phyloP scores from a whole-genome alignment of 35 echinoderm and acorn worm species.

The Ophiothrix spiculata region DNA sequence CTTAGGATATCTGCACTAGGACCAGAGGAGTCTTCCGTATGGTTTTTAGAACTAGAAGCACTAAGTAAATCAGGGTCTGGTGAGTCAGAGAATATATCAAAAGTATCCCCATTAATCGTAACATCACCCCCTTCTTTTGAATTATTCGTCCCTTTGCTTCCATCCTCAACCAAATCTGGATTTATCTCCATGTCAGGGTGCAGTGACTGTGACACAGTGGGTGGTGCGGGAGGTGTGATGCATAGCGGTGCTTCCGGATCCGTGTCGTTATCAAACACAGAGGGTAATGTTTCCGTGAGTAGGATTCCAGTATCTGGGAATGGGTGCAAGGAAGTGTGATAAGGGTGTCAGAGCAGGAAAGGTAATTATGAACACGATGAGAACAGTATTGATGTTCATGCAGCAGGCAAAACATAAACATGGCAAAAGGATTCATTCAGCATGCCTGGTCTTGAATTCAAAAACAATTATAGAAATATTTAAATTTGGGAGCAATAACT shows the following conservation, averaged over 20 bases:
- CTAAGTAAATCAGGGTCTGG: too few species aligned
- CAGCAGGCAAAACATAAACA: too few species aligned
- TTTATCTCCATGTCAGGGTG: not conserved
- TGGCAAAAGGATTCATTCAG: too few species aligned
- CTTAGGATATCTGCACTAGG: not conserved
- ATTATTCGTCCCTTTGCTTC: not conserved
- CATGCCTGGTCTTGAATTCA: too few species aligned
- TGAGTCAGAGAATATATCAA: not conserved
- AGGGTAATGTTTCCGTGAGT: not conserved
- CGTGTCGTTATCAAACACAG: slow-evolving; percentile 4
- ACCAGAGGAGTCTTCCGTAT: not conserved
- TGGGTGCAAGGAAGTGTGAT: not conserved
- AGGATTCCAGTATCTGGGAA: not conserved
- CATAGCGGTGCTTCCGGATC: not conserved
- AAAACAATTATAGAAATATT: too few species aligned
- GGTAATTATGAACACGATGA: too few species aligned
- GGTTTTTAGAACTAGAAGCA: not conserved
- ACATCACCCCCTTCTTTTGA: not conserved
- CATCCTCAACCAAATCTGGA: not conserved
- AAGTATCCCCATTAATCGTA: not conserved
- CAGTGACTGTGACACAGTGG: not conserved
- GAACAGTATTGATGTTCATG: too few species aligned
- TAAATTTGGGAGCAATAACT: too few species aligned
- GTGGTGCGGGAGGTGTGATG: not conserved
- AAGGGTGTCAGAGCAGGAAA: not conserved